Evolutionary conservation across 2,113 vertebrate species (phyloP).

Genomic region (Cinclus cinclus): DNA sequence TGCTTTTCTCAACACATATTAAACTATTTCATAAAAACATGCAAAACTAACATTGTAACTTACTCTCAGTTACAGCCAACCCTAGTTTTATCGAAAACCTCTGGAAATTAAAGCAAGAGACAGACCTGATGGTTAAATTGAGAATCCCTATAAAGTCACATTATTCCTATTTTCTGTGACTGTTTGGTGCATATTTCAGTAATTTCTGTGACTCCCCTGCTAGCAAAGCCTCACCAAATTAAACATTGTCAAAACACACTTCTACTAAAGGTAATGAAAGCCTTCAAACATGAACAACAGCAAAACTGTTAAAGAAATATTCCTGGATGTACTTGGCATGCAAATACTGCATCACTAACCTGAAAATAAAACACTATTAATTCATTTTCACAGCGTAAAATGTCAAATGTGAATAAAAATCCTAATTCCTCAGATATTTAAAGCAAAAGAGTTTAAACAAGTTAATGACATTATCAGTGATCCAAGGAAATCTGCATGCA

Average conservation of each 20-base stretch:
- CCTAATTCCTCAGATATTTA: background rate
- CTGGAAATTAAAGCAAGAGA: background rate
- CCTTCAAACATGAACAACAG: background rate
- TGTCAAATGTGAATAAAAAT: background rate
- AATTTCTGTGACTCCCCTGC: background rate
- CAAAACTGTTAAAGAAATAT: background rate
- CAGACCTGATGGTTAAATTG: background rate
- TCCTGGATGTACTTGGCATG: background rate
- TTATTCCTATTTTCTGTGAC: background rate
- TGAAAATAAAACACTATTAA: background rate
- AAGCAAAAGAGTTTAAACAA: background rate
- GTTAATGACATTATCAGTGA: background rate
- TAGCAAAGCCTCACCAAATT: background rate
- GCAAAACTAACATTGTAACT: background rate
- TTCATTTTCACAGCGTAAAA: background rate
- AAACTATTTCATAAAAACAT: background rate
- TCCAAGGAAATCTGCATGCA: background rate
- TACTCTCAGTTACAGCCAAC: background rate
- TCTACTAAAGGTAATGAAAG: background rate
- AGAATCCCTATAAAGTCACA: background rate
- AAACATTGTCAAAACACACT: background rate
- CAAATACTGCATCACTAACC: background rate
- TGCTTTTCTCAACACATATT: background rate
- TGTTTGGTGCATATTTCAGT: background rate
- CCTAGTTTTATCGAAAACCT: background rate